Base-by-base conservation (phyloP, 2,113 vertebrate genomes). In the Chrysemys picta region DNA sequence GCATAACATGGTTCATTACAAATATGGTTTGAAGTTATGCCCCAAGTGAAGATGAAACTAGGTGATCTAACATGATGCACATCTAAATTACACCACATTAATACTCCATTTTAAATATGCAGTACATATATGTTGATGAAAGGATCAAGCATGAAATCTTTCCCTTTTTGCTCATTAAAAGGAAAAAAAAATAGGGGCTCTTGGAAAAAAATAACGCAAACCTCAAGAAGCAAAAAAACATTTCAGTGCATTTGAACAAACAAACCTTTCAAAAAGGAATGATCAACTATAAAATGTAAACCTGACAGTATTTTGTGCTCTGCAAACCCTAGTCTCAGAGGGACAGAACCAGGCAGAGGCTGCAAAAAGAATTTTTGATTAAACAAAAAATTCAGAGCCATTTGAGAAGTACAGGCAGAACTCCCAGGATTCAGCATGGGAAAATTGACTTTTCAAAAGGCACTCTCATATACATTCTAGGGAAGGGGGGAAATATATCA, bases 1-100 rank as follows among this genome's bases (percentile, higher is more conserved):
- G n/a, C 16, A 21, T 19, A 69, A 49, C 29, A 2, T 3, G 27
- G 10, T n/a, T n/a, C n/a, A 80, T 0, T 52, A 16, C 57, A 80
- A 9, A 38, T 45, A 72, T 54, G 19, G 35, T 47, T 24, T 84
- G 31, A 95, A 29, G 12, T 27, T n/a, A 24, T 16, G 1, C 6
- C 65, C 2, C 42, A 92, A 53, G 8, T 1, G 0, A 90, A 10
- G 0, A 16, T 83, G 84, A 62, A 24, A 82, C 31, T 72, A 80
- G 17, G 53, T 6, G 56, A 11, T 82, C 87, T 0, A 1, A 57
- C 2, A 3, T 83, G 7, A 17, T 25, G 11, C 45, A 45, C 53
- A 87, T 38, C 53, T 52, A 91, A 94, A 91, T 10, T 5, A 72
- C 0, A 9, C 4, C 42, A 84, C 13, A 54, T 50, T 72, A 59